Base-by-base conservation (phyloP, 2,797 vertebrate species). In the Trematomus bernacchii region DNA sequence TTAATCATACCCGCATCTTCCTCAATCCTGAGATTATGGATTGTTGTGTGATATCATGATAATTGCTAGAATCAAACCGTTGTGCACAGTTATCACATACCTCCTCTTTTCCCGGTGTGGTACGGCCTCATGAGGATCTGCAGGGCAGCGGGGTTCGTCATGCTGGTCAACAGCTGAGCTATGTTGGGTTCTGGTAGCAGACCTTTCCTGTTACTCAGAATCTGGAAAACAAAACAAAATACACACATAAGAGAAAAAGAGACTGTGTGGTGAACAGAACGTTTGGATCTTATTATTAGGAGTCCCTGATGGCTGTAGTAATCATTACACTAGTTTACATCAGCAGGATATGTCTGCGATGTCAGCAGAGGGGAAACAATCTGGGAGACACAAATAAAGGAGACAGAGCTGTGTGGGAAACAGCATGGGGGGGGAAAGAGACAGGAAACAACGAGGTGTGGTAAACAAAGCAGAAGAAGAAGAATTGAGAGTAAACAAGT, bases 171-270 rank as follows among this genome's bases (percentile, higher is more conserved):
- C 70, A 99, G 96, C 93, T 99, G 97, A 55, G 96, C 95, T 3
- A 97, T 93, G 77, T 97, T 98, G 21, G 98, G 98, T 85, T 98
- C 98, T 53, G 97, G 98, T 58, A 99, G 94, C 73, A 99, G 94
- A 40, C 97, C 98, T 85, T 98, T 99, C 85, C 95, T 97, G 61
- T 94, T 97, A 89, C 96, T 97, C 88, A 96, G 93, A 94, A 97
- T 96, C 97, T 99, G 76, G 71, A 79, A 66, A 85, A 72, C 27
- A 61, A 55, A 64, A 70, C 13, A 16, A 68, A 3, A 50, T 52
- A 68, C 9, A 75, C 10, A 80, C 3, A 64, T 19, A 51, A 82
- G 69, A 76, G 61, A 19, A 69, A 30, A 62, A 53, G 11, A n/a
- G 66, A 9, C 4, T 67, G 60, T 54, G 43, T n/a, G 47, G 53